phyloP scores from a whole-genome alignment of 2,888 invertebrate genomes.

The Tiliacea aurago region DNA sequence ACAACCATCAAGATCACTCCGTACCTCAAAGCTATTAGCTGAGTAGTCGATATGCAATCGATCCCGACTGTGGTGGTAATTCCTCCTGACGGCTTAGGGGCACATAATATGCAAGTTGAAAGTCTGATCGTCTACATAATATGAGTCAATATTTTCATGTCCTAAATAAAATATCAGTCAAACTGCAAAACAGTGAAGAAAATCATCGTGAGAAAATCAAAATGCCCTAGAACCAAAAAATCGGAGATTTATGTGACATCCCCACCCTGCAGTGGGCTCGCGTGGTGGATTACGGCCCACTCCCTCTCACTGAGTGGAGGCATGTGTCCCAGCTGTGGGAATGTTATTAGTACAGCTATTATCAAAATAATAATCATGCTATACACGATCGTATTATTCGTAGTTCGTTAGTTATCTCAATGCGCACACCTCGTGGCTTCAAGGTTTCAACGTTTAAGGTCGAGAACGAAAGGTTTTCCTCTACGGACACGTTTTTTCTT shows the following conservation, averaged over 20 bases:
- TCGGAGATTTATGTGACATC: too few species aligned
- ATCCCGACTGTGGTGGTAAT: background rate
- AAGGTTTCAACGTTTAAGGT: constrained; percentile 48
- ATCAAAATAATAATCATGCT: background rate
- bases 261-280: too few species aligned
- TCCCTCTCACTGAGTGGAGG: too few species aligned
- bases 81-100: too few species aligned
- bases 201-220: too few species aligned
- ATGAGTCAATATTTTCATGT: background rate
- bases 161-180: too few species aligned
- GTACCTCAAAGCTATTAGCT: background rate
- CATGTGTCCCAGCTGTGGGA: too few species aligned
- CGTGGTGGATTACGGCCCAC: too few species aligned
- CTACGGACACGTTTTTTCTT: constrained; percentile 17
- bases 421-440: constrained; percentile 33
- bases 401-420: background rate
- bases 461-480: constrained; percentile 54
- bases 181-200: too few species aligned
- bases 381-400: background rate
- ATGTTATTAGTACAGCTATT: background rate
- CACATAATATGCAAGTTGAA: background rate
- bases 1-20: background rate
- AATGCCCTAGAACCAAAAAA: too few species aligned
- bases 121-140: background rate
- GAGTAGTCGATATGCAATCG: background rate